Evolutionary conservation across 2,113 vertebrate genomes (phyloP).

Genomic region (Festucalex cinctus): DNA sequence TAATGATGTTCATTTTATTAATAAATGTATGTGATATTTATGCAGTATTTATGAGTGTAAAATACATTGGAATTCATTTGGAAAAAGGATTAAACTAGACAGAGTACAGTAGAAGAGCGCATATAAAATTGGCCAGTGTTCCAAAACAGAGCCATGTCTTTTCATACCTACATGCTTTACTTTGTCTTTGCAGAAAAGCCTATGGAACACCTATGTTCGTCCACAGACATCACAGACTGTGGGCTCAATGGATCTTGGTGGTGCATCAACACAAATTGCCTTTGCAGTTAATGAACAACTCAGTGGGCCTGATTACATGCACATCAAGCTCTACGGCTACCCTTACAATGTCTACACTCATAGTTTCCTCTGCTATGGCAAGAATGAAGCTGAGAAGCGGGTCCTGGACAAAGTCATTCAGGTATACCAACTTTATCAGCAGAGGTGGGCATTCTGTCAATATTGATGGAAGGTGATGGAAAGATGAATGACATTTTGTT

Average conservation of each 20-base stretch:
- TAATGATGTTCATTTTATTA: too few species aligned
- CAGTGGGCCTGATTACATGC: slow-evolving; percentile 54
- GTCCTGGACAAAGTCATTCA: slow-evolving; percentile 75
- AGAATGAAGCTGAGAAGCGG: slow-evolving; percentile 85
- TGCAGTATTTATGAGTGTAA: not conserved
- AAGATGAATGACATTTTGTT: too few species aligned
- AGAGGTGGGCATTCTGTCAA: too few species aligned
- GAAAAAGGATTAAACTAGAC: not conserved
- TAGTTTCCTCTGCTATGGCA: slow-evolving; percentile 92
- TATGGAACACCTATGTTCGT: slow-evolving; percentile 80
- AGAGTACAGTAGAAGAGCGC: not conserved
- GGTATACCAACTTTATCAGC: slow-evolving; percentile 61
- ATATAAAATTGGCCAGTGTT: not conserved
- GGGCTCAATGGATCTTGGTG: slow-evolving; percentile 91
- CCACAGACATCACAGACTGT: slow-evolving; percentile 76
- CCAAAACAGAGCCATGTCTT: not conserved
- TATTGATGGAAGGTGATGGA: too few species aligned
- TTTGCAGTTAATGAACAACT: slow-evolving; percentile 66
- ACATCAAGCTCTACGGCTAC: slow-evolving; percentile 85
- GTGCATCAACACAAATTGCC: slow-evolving; percentile 93
- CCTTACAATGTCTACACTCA: slow-evolving; percentile 86
- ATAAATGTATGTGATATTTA: too few species aligned
- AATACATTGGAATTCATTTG: not conserved
- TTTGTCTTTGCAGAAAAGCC: slow-evolving; percentile 73
- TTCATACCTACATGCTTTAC: not conserved